These are phyloP conservation scores for Macrotrachela quadricornifera DNA, from an alignment of 1,140 invertebrate species.

Conservation along the genomic window DNA sequence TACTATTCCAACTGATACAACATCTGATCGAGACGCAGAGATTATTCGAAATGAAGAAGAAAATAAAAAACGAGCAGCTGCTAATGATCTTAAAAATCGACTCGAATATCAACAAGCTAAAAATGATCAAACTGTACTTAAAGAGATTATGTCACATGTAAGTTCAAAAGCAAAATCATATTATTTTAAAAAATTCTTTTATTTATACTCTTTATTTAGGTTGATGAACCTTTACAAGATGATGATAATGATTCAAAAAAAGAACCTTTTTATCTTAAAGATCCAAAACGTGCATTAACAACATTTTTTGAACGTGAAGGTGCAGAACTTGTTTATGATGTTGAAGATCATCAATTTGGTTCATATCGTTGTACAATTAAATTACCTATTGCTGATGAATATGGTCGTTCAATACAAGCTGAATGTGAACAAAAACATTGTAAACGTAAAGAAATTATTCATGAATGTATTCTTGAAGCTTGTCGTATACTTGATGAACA, in stretches of 20 bases:
- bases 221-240: background rate
- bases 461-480: constrained; percentile 76
- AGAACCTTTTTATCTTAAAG: constrained; percentile 42
- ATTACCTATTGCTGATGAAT: constrained; percentile 54
- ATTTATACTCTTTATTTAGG: background rate
- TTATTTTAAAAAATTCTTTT: too few species aligned
- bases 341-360: background rate
- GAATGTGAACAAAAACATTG: constrained; percentile 57
- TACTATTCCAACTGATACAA: too few species aligned
- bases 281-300: constrained; percentile 78
- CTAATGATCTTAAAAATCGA: too few species aligned
- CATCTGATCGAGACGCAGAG: too few species aligned
- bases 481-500: constrained; percentile 66
- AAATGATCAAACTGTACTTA: too few species aligned
- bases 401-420: constrained; percentile 49
- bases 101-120: too few species aligned
- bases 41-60: too few species aligned
- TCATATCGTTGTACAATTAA: constrained; percentile 22
- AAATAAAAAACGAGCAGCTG: too few species aligned
- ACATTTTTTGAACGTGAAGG: constrained; percentile 83
- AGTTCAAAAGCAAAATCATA: too few species aligned
- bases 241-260: background rate
- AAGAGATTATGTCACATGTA: too few species aligned
- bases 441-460: constrained; percentile 78
- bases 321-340: constrained; percentile 32